Conservation (phyloP, 35 echinoderm and acorn worm species). For the Strongylocentrotus purpuratus region DNA sequence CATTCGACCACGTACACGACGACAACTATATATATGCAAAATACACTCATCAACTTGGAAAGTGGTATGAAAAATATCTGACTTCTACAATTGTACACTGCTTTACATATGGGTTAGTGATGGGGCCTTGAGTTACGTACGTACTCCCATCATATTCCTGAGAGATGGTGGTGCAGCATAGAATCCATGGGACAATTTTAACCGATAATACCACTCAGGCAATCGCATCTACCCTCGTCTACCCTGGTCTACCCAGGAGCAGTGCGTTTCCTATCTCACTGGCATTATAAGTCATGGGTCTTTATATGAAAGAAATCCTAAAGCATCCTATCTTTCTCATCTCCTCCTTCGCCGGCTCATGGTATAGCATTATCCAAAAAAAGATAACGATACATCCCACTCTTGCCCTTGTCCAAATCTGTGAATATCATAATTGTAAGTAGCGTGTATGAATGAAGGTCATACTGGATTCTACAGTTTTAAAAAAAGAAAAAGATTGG, state of each 20-base stretch:
- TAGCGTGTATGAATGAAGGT: not conserved
- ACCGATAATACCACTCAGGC: not conserved
- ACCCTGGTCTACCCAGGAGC: too few relatives aligned
- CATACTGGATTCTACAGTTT: not conserved
- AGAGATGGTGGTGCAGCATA: conserved; percentile 8
- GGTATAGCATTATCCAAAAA: not conserved
- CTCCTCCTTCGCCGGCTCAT: not conserved
- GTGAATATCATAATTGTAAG: not conserved
- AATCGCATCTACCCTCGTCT: not conserved
- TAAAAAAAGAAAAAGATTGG: not conserved
- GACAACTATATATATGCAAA: not conserved
- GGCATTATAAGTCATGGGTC: not conserved
- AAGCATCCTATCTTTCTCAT: not conserved
- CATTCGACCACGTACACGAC: not conserved
- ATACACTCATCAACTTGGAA: not conserved
- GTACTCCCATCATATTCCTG: not conserved
- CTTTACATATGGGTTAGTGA: not conserved
- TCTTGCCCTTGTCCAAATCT: not conserved
- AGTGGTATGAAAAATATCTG: conserved; percentile 18
- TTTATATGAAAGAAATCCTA: not conserved
- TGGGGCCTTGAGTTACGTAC: conserved; percentile 7
- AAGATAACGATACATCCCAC: not conserved
- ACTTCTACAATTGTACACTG: conserved; percentile 12
- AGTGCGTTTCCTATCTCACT: not conserved
- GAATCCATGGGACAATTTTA: not conserved